phyloP scores from a whole-genome alignment of 1,140 invertebrate species.

The Lordiphosa stackelbergi region DNA sequence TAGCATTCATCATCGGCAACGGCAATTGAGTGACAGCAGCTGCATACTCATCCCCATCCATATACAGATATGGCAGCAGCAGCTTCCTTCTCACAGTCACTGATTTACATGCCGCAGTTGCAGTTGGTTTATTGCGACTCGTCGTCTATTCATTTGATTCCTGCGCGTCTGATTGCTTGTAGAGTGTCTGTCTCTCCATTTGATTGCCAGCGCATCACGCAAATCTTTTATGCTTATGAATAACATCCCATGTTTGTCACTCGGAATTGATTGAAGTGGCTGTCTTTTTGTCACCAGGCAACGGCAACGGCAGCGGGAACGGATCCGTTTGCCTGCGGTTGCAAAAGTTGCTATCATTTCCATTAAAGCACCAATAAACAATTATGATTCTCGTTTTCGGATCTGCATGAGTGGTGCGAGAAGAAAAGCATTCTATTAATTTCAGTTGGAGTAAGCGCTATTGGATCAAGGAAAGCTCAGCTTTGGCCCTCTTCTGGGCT shows the following conservation, averaged over 20 bases:
- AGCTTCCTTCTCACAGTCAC: slow-evolving; percentile 23
- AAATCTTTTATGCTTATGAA: slow-evolving; percentile 71
- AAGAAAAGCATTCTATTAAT: no score
- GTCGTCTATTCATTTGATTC: slow-evolving; percentile 60
- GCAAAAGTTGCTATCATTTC: slow-evolving; percentile 29
- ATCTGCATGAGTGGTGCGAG: slow-evolving; percentile 19
- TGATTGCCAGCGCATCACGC: slow-evolving; percentile 46
- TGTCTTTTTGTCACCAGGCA: slow-evolving; percentile 18
- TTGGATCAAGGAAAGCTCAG: no score
- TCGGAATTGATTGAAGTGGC: slow-evolving; percentile 46
- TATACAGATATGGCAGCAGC: neutral
- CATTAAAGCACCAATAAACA: slow-evolving; percentile 28
- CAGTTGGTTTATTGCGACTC: slow-evolving; percentile 40
- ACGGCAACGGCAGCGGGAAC: neutral
- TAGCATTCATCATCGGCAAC: slow-evolving; percentile 54
- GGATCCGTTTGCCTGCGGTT: slow-evolving; percentile 1
- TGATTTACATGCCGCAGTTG: slow-evolving; percentile 65
- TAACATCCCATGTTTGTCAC: slow-evolving; percentile 48
- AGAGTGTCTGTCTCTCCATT: slow-evolving; percentile 33
- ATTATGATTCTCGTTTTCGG: slow-evolving; percentile 26
- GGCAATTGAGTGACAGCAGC: slow-evolving; percentile 55
- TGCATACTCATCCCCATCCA: slow-evolving; percentile 2
- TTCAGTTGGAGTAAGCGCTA: neutral
- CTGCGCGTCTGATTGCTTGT: slow-evolving; percentile 56
- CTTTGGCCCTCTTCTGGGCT: no score